phyloP scores from a whole-genome alignment of 2,797 vertebrate genomes.

The Clarias laeviceps region DNA sequence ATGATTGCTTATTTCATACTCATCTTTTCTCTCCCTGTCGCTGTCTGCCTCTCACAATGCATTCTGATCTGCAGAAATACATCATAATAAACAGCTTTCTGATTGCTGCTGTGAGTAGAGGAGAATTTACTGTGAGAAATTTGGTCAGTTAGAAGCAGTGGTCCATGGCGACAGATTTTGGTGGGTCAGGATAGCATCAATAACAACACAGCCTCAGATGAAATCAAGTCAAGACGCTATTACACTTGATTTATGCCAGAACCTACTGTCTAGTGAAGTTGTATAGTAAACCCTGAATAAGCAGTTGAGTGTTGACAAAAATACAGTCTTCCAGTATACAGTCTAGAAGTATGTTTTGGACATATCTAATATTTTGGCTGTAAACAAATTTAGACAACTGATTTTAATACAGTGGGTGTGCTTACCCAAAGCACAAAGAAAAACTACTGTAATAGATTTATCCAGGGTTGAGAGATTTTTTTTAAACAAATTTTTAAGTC shows the following conservation, averaged over 20 bases:
- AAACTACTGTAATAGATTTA: background rate
- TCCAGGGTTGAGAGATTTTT: background rate
- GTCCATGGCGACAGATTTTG: background rate
- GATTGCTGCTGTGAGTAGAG: background rate
- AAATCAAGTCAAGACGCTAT: background rate
- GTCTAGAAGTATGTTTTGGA: background rate
- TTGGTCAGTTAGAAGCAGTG: background rate
- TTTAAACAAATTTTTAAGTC: background rate
- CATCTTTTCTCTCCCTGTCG: slow-evolving; percentile 6
- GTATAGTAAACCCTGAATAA: background rate
- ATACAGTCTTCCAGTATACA: no score
- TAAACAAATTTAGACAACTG: background rate
- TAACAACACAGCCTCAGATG: background rate
- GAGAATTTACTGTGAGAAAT: background rate
- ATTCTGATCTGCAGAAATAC: slow-evolving; percentile 20
- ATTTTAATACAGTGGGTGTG: background rate
- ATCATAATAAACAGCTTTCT: slow-evolving; percentile 6
- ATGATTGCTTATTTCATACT: slow-evolving; percentile 47
- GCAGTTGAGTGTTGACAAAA: background rate
- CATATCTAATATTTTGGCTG: no score
- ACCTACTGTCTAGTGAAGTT: background rate
- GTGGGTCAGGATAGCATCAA: background rate
- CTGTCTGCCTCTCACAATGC: slow-evolving; percentile 32
- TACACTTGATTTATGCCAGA: background rate
- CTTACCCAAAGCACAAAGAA: background rate